Evolutionary conservation across 2,888 invertebrate species (phyloP).

Genomic region (Drosophila mercatorum): DNA sequence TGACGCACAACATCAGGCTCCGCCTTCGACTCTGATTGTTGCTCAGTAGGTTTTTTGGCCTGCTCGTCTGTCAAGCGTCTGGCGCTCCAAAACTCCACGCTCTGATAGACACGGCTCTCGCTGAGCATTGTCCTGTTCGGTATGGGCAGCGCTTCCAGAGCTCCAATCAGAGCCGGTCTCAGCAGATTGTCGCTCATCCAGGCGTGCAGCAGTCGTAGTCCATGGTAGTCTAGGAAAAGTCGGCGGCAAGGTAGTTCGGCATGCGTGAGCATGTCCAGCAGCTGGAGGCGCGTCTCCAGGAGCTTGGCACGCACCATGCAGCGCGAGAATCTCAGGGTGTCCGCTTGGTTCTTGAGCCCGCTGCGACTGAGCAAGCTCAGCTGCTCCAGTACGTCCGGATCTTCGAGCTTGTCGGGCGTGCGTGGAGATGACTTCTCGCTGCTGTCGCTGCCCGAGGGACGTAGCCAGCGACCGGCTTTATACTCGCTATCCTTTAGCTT

Average conservation of each 20-base stretch:
- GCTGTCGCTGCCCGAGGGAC: conserved; percentile 23
- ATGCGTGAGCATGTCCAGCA: conserved; percentile 91
- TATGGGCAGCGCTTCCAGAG: conserved; percentile 94
- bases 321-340: conserved; percentile 94
- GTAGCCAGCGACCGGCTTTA: conserved; percentile 66
- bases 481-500: conserved; percentile 75
- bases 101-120: conserved; percentile 94
- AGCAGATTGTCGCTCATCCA: conserved; percentile 89
- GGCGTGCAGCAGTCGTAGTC: conserved; percentile 94
- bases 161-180: conserved; percentile 91
- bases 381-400: conserved; percentile 92
- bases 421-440: conserved; percentile 14
- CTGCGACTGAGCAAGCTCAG: conserved; percentile 91
- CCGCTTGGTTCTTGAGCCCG: conserved; percentile 94
- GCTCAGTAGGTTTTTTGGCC: background rate
- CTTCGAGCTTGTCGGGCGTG: conserved; percentile 85
- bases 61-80: background rate
- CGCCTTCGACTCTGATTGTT: background rate
- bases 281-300: conserved; percentile 89
- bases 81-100: conserved; percentile 91
- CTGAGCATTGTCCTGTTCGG: conserved; percentile 96
- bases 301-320: conserved; percentile 97
- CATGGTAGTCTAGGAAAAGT: conserved; percentile 97
- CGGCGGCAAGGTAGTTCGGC: conserved; percentile 93
- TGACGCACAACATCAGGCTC: conserved; percentile 29